Percentiles rank a stretch among this genome's conserved stretches.
Conservation (phyloP, 1,140 invertebrate genomes). For the Leptinotarsa lineolata region DNA sequence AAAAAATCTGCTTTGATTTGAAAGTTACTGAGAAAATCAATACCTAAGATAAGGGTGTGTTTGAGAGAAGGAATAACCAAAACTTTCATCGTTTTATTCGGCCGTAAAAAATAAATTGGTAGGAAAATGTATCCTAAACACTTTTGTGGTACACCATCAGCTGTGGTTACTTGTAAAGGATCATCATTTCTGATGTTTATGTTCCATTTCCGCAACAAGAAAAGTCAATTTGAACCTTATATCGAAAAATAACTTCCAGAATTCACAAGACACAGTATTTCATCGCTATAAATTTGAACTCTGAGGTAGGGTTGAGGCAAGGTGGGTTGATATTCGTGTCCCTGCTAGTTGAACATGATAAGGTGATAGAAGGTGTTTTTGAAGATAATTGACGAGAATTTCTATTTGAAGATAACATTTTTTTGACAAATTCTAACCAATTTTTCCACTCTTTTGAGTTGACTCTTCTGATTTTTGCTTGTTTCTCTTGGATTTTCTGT, state of each 20-base stretch:
- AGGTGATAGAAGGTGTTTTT: no score
- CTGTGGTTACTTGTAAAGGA: constrained; percentile 2
- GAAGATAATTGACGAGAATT: no score
- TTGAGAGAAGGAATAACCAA: constrained; percentile 7
- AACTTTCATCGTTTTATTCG: background rate
- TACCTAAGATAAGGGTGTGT: constrained; percentile 14
- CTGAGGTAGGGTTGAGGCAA: no score
- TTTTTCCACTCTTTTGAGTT: no score
- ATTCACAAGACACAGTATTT: no score
- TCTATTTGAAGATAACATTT: no score
- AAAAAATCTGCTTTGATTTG: background rate
- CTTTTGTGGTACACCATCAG: constrained; percentile 9
- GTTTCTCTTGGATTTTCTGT: no score
- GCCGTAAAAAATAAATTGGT: background rate
- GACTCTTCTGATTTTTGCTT: no score
- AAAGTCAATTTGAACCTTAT: background rate
- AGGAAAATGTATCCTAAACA: background rate
- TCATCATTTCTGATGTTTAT: background rate
- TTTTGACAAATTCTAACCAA: no score
- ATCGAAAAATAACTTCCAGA: background rate
- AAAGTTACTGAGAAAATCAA: constrained; percentile 17
- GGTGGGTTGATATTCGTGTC: no score
- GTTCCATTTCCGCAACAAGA: background rate
- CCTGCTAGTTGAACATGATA: no score
- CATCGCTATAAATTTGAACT: no score